Conservation (phyloP, 2,888 invertebrate genomes). For the Apamea epomidion region DNA sequence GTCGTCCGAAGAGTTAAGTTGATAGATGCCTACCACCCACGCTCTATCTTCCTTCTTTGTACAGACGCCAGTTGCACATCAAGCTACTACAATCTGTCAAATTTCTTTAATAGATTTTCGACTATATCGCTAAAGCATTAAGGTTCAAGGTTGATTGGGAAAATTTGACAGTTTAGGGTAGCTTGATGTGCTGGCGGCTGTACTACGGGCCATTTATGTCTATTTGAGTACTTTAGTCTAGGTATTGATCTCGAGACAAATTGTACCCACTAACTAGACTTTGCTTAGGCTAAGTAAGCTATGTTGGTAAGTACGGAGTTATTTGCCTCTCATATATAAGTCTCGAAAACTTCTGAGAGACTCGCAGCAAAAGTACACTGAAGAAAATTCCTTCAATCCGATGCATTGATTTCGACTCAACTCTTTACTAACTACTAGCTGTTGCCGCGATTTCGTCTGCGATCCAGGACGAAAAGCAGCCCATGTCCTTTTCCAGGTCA, state of each 20-base stretch:
- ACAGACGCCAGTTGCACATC: no score
- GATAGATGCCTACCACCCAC: not conserved
- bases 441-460: no score
- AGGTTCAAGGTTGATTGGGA: no score
- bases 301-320: not conserved
- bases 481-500: no score
- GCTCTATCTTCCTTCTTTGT: slow-evolving; percentile 7
- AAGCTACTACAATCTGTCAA: no score
- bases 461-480: no score
- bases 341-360: not conserved
- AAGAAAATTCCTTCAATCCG: not conserved
- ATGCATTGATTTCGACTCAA: no score
- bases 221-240: not conserved
- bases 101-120: no score
- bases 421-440: no score
- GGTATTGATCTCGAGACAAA: not conserved
- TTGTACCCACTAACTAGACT: not conserved
- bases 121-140: no score
- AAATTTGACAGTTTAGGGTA: no score
- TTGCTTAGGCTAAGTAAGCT: not conserved
- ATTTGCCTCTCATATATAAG: not conserved
- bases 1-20: slow-evolving; percentile 16
- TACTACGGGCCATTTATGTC: not conserved
- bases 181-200: not conserved
- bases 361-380: not conserved